Evolutionary conservation across 2,113 vertebrate species (phyloP).

Genomic region (Conger conger): DNA sequence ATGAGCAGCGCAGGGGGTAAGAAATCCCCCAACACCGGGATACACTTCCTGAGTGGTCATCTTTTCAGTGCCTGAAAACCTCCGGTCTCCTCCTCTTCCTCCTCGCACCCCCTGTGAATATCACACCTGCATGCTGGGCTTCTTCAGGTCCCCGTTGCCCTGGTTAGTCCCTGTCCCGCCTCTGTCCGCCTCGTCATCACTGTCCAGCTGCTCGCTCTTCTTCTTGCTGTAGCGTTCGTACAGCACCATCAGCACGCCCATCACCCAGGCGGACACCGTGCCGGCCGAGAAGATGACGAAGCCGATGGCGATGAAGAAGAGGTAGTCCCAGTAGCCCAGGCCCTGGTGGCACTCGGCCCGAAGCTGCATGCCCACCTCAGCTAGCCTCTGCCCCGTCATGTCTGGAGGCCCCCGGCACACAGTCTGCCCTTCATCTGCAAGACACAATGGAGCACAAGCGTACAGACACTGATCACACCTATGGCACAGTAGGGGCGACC

Average conservation of each 20-base stretch:
- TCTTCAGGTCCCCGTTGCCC: slow-evolving; percentile 29
- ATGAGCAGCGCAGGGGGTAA: background rate
- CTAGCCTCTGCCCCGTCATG: slow-evolving; percentile 61
- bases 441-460: background rate
- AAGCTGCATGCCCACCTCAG: slow-evolving; percentile 74
- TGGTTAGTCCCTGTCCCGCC: background rate
- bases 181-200: slow-evolving; percentile 58
- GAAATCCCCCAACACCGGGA: slow-evolving; percentile 4
- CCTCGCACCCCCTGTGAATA: background rate
- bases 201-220: slow-evolving; percentile 57
- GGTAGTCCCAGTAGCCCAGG: slow-evolving; percentile 77
- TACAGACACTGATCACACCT: background rate
- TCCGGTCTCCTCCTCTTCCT: background rate
- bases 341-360: slow-evolving; percentile 78
- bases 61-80: background rate
- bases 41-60: background rate
- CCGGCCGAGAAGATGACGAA: slow-evolving; percentile 85
- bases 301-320: slow-evolving; percentile 82
- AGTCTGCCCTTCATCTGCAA: slow-evolving; percentile 68
- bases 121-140: slow-evolving; percentile 30
- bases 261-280: slow-evolving; percentile 79
- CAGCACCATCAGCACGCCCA: slow-evolving; percentile 77
- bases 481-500: no score
- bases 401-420: slow-evolving; percentile 63
- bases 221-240: slow-evolving; percentile 71